Base-by-base conservation (phyloP, 2,113 vertebrate species). In the Ornithorhynchus anatinus region DNA sequence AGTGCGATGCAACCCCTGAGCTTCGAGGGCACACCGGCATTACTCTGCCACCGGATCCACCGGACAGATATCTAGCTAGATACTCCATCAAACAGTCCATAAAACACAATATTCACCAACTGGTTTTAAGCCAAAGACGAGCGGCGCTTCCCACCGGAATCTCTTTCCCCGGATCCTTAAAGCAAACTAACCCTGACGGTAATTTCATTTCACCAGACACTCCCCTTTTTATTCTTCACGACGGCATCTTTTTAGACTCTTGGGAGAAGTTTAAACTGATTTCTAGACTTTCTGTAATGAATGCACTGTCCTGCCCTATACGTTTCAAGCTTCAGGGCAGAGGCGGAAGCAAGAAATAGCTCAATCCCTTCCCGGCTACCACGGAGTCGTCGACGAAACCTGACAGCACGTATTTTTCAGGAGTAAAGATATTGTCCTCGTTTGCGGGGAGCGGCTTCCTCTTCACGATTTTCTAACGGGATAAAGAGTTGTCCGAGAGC, bases 141-240 rank as follows among this genome's bases (percentile, higher is more conserved):
- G 85, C 73, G 81, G 72, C 85, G 65, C 59, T 50, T 51, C 63
- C 67, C 76, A 77, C 72, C 71, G 70, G 75, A 79, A 84, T 77
- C 79, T 79, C 42, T 72, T 88, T 88, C 72, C 87, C 84, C 9
- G 3, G 73, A 74, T 87, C 84, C 88, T 91, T 92, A 89, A 85
- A 82, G 54, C 42, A 89, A 93, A 91, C 90, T 90, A 90, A 80
- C 80, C 86, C 65, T 87, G 90, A 89, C 87, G 86, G 85, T 82
- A 79, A 91, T 77, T 75, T 62, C 69, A 86, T 89, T 89, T 88
- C 69, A 58, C 59, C 84, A 84, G 84, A 79, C 79, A 7, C 32
- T 72, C 62, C 54, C 72, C 68, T 79, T 79, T 71, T 84, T 85
- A 85, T 88, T 65, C 56, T 88, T 78, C 74, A 80, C 80, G 80